phyloP scores from a whole-genome alignment of 1,140 invertebrate genomes.

The Laupala kohalensis region DNA sequence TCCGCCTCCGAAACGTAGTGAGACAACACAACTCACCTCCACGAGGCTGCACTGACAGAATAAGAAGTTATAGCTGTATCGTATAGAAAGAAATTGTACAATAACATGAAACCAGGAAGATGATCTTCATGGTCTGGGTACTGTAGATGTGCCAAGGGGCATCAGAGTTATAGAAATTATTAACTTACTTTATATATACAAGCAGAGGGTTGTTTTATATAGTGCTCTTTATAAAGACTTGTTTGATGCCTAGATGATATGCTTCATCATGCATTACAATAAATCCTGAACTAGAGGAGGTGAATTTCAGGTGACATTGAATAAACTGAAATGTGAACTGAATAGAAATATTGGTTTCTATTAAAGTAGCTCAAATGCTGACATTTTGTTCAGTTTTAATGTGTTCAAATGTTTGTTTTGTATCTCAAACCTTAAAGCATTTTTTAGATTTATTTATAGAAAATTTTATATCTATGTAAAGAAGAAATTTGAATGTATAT shows the following conservation, averaged over 20 bases:
- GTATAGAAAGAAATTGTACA: background rate
- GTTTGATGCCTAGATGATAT: background rate
- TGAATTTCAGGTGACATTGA: background rate
- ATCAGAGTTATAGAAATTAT: background rate
- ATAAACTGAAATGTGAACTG: background rate
- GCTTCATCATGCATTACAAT: background rate
- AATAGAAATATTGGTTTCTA: background rate
- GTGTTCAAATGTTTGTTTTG: background rate
- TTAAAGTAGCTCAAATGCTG: background rate
- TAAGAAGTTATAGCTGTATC: background rate
- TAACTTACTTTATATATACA: background rate
- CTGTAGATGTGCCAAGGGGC: background rate
- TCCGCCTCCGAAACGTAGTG: conserved; percentile 62
- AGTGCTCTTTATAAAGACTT: background rate
- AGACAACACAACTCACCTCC: conserved; percentile 55
- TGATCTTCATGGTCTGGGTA: background rate
- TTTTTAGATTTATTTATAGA: background rate
- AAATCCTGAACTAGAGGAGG: background rate
- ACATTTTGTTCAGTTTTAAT: background rate
- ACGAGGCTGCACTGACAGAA: conserved; percentile 10
- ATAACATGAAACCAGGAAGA: background rate
- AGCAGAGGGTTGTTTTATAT: background rate
- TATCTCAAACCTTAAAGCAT: background rate
- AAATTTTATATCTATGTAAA: background rate
- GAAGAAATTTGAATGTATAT: background rate